Percentiles rank a stretch among this genome's conserved stretches.
Conservation (phyloP, 2,888 invertebrate species). For the Rhimphoctona megacephalus region DNA sequence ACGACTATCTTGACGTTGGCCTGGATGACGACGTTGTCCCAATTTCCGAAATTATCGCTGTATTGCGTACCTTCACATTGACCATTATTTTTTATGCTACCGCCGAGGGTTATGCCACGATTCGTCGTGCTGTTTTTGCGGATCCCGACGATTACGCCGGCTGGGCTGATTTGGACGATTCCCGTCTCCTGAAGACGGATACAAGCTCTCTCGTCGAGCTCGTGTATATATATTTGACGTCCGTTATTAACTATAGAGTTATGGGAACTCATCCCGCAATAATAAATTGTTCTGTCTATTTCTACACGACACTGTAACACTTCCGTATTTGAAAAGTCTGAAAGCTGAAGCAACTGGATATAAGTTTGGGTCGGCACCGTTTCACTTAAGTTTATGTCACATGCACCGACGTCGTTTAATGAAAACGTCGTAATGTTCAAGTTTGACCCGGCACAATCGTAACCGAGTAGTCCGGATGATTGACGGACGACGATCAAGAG, state of each 20-base stretch:
- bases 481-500: too few species aligned
- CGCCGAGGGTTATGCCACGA: slow-evolving; percentile 38
- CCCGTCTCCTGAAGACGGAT: slow-evolving; percentile 15
- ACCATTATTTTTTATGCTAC: slow-evolving; percentile 32
- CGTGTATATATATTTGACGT: slow-evolving; percentile 24
- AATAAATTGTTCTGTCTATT: slow-evolving; percentile 43
- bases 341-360: slow-evolving; percentile 34
- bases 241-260: slow-evolving; percentile 36
- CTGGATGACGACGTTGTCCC: slow-evolving; percentile 63
- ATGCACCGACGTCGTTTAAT: slow-evolving; percentile 7
- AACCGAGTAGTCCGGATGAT: background rate
- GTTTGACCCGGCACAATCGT: slow-evolving; percentile 47
- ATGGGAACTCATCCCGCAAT: slow-evolving; percentile 50
- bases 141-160: background rate
- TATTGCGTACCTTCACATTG: slow-evolving; percentile 64
- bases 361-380: background rate
- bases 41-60: slow-evolving; percentile 67
- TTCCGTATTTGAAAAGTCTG: slow-evolving; percentile 12
- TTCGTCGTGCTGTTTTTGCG: slow-evolving; percentile 16
- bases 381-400: background rate
- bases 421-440: slow-evolving; percentile 49
- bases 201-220: slow-evolving; percentile 4
- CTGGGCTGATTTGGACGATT: background rate
- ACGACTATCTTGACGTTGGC: slow-evolving; percentile 18
- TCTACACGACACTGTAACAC: slow-evolving; percentile 34